A percentile compares a stretch with the other conserved stretches of the same genome.
phyloP scores from a whole-genome alignment of 2,797 vertebrate genomes.

The Vespertilio murinus region DNA sequence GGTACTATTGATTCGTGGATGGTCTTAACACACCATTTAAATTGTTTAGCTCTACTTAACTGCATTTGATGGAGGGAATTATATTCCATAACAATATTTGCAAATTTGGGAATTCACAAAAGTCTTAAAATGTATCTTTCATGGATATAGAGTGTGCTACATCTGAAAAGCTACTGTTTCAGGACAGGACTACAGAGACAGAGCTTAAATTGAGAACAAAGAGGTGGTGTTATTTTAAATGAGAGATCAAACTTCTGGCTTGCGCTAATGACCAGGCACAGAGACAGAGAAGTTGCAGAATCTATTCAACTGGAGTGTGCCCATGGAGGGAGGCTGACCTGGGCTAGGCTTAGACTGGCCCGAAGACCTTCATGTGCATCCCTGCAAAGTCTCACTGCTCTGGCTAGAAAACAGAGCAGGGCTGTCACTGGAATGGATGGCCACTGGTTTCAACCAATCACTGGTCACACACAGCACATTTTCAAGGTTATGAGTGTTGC shows the following conservation, averaged over 20 bases:
- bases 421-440: accelerated
- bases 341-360: accelerated
- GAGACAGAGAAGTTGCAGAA: background rate
- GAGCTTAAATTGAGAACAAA: background rate
- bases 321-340: accelerated
- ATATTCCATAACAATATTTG: background rate
- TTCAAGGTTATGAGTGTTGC: background rate
- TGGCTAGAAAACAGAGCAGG: background rate
- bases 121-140: background rate
- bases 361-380: accelerated
- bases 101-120: background rate
- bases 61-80: background rate
- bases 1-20: background rate
- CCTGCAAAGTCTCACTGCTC: no score
- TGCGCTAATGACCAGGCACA: accelerated
- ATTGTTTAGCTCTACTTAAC: background rate
- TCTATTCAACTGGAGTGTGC: accelerated
- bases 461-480: accelerated
- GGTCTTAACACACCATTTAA: background rate
- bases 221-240: background rate
- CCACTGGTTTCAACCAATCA: accelerated
- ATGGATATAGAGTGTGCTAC: background rate
- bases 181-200: background rate
- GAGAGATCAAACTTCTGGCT: background rate
- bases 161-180: background rate